Percentiles rank a stretch among this genome's conserved stretches.
Evolutionary conservation across 1,140 invertebrate genomes (phyloP).

Genomic region (Diachasma alloeum): DNA sequence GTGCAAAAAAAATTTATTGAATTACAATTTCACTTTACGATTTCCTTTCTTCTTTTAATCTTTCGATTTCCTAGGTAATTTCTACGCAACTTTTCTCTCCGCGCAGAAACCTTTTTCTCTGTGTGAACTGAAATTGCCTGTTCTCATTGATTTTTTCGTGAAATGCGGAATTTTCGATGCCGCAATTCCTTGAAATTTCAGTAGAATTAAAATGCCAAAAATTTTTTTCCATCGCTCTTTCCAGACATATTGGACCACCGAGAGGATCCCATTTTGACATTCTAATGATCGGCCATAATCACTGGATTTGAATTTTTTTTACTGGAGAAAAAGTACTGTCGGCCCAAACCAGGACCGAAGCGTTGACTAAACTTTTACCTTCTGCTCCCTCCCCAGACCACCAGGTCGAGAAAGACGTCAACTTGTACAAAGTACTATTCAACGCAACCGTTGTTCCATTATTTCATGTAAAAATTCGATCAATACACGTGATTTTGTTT

Average conservation of each 20-base stretch:
- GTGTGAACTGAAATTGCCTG: too few species aligned
- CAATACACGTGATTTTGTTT: constrained; percentile 18
- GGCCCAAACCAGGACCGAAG: not conserved
- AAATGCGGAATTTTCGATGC: not conserved
- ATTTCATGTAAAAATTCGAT: constrained; percentile 23
- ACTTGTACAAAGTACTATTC: not conserved
- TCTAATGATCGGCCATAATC: constrained; percentile 66
- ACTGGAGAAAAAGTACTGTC: too few species aligned
- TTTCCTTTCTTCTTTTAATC: too few species aligned
- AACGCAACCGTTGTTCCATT: not conserved
- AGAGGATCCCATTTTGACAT: constrained; percentile 87
- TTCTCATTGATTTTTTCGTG: too few species aligned
- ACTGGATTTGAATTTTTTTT: constrained; percentile 4
- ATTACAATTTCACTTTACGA: too few species aligned
- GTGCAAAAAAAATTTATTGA: too few species aligned
- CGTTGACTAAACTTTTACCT: not conserved
- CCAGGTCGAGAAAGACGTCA: not conserved
- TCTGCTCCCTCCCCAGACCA: not conserved
- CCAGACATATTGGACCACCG: constrained; percentile 86
- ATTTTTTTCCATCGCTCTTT: not conserved
- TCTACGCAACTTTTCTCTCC: too few species aligned
- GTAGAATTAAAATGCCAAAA: not conserved
- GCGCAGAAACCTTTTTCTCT: too few species aligned
- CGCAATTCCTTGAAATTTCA: too few species aligned
- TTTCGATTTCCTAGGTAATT: too few species aligned